Evolutionary conservation across 1,140 invertebrate species (phyloP).

Genomic region (Sarcophaga peregrina): DNA sequence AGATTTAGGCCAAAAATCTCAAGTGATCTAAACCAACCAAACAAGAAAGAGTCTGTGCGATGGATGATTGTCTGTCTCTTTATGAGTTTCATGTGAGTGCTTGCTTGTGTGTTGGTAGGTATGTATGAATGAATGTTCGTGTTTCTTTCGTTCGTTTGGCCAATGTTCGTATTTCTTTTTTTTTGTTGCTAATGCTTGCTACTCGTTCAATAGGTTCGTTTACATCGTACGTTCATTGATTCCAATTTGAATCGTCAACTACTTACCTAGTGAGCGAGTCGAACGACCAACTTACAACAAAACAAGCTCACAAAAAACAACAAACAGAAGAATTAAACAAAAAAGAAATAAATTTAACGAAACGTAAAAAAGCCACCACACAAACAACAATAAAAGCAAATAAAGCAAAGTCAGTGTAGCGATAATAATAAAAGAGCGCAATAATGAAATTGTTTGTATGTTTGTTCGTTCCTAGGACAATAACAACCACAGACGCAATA

Average conservation of each 20-base stretch:
- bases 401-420: slow-evolving; percentile 6
- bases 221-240: slow-evolving; percentile 20
- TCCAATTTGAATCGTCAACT: not conserved
- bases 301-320: not conserved
- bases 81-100: no score
- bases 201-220: not conserved
- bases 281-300: slow-evolving; percentile 23
- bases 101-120: not conserved
- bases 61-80: not conserved
- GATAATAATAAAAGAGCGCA: slow-evolving; percentile 24
- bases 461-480: not conserved
- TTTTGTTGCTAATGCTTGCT: not conserved
- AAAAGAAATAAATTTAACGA: not conserved
- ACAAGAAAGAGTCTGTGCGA: slow-evolving; percentile 23
- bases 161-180: no score
- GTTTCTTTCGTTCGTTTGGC: not conserved
- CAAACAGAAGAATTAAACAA: not conserved
- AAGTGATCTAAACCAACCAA: slow-evolving; percentile 46
- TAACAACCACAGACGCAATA: no score
- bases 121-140: not conserved
- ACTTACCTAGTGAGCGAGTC: slow-evolving; percentile 26
- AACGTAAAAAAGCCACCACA: not conserved
- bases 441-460: slow-evolving; percentile 7
- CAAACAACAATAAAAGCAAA: not conserved
- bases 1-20: slow-evolving; percentile 48